A percentile compares a stretch with the other conserved stretches of the same genome.
These are phyloP conservation scores for Ditula angustiorana DNA, from an alignment of 2,888 invertebrate species.

Conservation along the genomic window DNA sequence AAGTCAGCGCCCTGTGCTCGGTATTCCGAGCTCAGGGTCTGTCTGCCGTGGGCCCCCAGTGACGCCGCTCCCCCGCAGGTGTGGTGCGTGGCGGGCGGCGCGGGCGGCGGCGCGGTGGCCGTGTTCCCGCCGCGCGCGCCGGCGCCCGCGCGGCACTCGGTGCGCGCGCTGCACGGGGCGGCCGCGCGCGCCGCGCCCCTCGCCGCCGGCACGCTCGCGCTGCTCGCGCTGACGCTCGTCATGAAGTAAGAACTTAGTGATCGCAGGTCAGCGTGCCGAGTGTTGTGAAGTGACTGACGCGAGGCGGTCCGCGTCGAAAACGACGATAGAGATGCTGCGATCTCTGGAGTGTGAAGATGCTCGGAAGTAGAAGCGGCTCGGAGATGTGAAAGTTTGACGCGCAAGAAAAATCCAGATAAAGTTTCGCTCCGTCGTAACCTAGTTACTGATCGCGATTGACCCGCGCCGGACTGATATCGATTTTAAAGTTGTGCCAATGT, in stretches of 20 bases:
- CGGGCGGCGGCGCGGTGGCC: slow-evolving; percentile 68
- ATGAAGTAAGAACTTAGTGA: background rate
- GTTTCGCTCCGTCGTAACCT: slow-evolving; percentile 17
- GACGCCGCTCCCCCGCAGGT: slow-evolving; percentile 48
- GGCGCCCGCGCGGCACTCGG: slow-evolving; percentile 69
- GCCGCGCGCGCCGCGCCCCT: slow-evolving; percentile 33
- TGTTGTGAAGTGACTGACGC: background rate
- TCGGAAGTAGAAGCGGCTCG: background rate
- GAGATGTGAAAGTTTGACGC: slow-evolving; percentile 12
- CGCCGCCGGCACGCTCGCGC: slow-evolving; percentile 1
- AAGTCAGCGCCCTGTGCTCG: no score
- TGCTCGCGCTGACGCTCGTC: background rate
- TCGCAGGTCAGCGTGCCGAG: background rate
- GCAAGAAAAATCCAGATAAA: slow-evolving; percentile 11
- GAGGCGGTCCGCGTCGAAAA: background rate
- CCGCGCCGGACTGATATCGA: slow-evolving; percentile 9
- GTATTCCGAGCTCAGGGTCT: no score
- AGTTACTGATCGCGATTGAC: slow-evolving; percentile 27
- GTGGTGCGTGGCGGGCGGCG: slow-evolving; percentile 70
- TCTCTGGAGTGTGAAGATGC: background rate
- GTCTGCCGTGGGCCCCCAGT: no score
- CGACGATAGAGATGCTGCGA: background rate
- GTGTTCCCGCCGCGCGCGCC: slow-evolving; percentile 67
- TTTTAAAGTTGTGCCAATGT: slow-evolving; percentile 34
- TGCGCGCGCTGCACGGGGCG: slow-evolving; percentile 60